phyloP scores from a whole-genome alignment of 1,140 invertebrate genomes.

The Drosophila kanapiae region DNA sequence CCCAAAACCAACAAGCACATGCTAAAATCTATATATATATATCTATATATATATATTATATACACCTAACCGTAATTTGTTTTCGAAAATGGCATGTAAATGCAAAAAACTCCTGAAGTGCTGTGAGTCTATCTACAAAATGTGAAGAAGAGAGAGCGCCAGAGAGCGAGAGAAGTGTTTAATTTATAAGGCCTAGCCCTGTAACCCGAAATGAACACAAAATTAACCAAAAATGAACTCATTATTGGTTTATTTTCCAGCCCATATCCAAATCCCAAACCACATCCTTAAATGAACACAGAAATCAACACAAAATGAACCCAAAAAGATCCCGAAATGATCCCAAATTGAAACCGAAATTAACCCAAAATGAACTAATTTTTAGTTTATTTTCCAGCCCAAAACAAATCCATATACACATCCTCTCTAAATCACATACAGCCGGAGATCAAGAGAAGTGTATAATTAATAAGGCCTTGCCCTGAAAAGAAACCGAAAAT shows the following conservation, averaged over 20 bases:
- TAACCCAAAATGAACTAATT: constrained; percentile 7
- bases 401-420: constrained; percentile 11
- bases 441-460: constrained; percentile 15
- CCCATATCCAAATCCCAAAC: constrained; percentile 19
- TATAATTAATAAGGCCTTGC: constrained; percentile 61
- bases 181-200: constrained; percentile 67
- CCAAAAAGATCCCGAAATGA: not conserved
- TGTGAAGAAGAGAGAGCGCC: constrained; percentile 19
- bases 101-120: constrained; percentile 71
- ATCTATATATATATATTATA: constrained; percentile 21
- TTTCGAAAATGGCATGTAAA: constrained; percentile 55
- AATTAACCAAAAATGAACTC: constrained; percentile 1
- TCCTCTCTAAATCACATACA: not conserved
- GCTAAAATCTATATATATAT: constrained; percentile 36
- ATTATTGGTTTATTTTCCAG: constrained; percentile 30
- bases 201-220: constrained; percentile 7
- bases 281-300: not conserved
- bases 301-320: no score
- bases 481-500: constrained; percentile 17
- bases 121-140: constrained; percentile 77
- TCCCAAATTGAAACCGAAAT: not conserved
- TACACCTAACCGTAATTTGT: constrained; percentile 40
- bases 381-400: constrained; percentile 27
- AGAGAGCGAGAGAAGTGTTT: constrained; percentile 38
- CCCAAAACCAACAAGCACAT: constrained; percentile 28